Conservation (phyloP, 2,888 invertebrate species). For the Calameuta pallipes region DNA sequence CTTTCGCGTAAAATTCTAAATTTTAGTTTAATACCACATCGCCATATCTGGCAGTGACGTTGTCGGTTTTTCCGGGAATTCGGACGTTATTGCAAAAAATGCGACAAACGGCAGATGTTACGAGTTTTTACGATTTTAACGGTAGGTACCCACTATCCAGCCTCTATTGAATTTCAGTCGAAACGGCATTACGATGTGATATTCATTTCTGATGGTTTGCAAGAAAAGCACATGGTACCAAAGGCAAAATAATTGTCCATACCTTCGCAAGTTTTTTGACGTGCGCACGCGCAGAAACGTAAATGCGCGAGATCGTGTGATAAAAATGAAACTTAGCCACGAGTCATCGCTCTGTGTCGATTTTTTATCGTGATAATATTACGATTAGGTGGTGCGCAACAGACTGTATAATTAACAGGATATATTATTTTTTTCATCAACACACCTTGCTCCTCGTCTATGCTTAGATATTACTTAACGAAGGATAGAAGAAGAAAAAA, state of each 20-base stretch:
- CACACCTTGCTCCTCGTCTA: too few species aligned
- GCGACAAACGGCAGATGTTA: slow-evolving; percentile 60
- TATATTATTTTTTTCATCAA: too few species aligned
- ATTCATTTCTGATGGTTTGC: slow-evolving; percentile 13
- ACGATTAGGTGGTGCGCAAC: too few species aligned
- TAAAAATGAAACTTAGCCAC: too few species aligned
- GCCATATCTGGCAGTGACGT: slow-evolving; percentile 50
- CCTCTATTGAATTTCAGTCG: slow-evolving; percentile 39
- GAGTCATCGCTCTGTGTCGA: too few species aligned
- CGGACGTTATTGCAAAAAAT: slow-evolving; percentile 62
- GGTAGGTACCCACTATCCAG: slow-evolving; percentile 17
- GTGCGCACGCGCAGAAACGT: neutral
- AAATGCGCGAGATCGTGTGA: neutral
- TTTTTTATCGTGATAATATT: too few species aligned
- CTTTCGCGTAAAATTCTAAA: slow-evolving; percentile 39
- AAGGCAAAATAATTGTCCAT: neutral
- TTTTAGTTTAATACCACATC: slow-evolving; percentile 53
- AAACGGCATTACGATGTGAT: slow-evolving; percentile 34
- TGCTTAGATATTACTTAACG: too few species aligned
- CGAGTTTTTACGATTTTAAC: slow-evolving; percentile 43
- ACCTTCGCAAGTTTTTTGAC: neutral
- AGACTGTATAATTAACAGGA: too few species aligned
- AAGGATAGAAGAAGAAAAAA: too few species aligned
- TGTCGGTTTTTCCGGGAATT: slow-evolving; percentile 43
- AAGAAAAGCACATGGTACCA: neutral